phyloP scores from a whole-genome alignment of 1,140 invertebrate species.

The Drosophila orena region DNA sequence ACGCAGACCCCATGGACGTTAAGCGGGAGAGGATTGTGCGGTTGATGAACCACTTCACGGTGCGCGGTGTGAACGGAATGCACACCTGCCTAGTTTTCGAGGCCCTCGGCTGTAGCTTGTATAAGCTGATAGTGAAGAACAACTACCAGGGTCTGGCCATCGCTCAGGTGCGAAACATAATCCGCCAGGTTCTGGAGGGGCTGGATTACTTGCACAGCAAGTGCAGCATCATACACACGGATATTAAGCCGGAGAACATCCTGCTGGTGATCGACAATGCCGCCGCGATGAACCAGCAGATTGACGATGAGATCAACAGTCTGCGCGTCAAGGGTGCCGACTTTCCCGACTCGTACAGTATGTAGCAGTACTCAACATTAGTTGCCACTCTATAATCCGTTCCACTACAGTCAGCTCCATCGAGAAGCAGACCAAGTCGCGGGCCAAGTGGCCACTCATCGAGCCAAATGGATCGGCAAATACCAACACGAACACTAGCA shows the following conservation, averaged over 20 bases:
- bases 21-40: slow-evolving; percentile 98
- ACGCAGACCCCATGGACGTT: slow-evolving; percentile 94
- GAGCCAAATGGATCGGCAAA: slow-evolving; percentile 76
- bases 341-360: slow-evolving; percentile 85
- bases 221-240: slow-evolving; percentile 99
- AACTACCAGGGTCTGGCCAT: slow-evolving; percentile 99
- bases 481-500: slow-evolving; percentile 77
- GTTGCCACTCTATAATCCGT: neutral
- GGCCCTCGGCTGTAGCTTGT: slow-evolving; percentile 98
- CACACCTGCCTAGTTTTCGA: slow-evolving; percentile 99
- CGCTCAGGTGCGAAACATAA: slow-evolving; percentile 97
- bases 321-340: slow-evolving; percentile 87
- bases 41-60: slow-evolving; percentile 98
- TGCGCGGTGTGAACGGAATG: slow-evolving; percentile 97
- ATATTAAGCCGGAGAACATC: slow-evolving; percentile 99
- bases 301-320: slow-evolving; percentile 94
- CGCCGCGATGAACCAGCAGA: slow-evolving; percentile 93
- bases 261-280: slow-evolving; percentile 94
- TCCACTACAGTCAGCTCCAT: slow-evolving; percentile 76
- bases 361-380: slow-evolving; percentile 1
- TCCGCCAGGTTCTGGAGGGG: slow-evolving; percentile 96
- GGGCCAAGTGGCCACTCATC: slow-evolving; percentile 80
- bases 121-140: slow-evolving; percentile 99
- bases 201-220: slow-evolving; percentile 98
- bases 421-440: slow-evolving; percentile 81